phyloP scores from a whole-genome alignment of 1,140 invertebrate genomes.

The Heliconius hewitsoni region DNA sequence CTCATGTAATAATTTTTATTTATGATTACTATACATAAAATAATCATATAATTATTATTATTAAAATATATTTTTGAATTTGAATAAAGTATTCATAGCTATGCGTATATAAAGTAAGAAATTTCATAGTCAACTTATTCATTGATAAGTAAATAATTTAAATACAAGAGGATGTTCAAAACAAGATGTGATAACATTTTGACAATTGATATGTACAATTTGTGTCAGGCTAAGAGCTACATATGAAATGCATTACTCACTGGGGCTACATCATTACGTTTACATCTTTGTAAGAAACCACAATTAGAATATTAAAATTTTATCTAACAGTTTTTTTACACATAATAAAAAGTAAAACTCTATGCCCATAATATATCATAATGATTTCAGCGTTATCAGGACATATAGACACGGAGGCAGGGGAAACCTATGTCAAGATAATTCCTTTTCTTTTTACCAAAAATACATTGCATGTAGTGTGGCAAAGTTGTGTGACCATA shows the following conservation, averaged over 20 bases:
- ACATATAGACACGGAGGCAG: too few species aligned
- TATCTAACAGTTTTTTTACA: background rate
- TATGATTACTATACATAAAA: too few species aligned
- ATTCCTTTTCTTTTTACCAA: too few species aligned
- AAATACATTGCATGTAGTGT: too few species aligned
- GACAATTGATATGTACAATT: slow-evolving; percentile 45
- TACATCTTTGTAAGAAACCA: background rate
- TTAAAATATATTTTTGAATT: too few species aligned
- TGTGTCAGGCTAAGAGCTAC: slow-evolving; percentile 3
- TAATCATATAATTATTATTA: too few species aligned
- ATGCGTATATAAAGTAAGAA: background rate
- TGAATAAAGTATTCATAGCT: too few species aligned
- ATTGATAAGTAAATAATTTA: slow-evolving; percentile 39
- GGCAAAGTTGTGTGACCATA: too few species aligned
- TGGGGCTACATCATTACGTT: background rate
- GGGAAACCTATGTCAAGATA: too few species aligned
- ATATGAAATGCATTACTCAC: background rate
- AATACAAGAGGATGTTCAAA: slow-evolving; percentile 46
- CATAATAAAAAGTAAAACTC: background rate
- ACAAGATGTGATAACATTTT: slow-evolving; percentile 50
- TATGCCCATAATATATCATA: too few species aligned
- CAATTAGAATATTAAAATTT: background rate
- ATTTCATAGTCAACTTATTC: slow-evolving; percentile 8
- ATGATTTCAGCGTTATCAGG: too few species aligned
- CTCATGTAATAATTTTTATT: too few species aligned